Percentiles rank a stretch among this genome's conserved stretches.
Evolutionary conservation across 2,797 vertebrate species (phyloP).

Genomic region (Chrysolophus pictus): DNA sequence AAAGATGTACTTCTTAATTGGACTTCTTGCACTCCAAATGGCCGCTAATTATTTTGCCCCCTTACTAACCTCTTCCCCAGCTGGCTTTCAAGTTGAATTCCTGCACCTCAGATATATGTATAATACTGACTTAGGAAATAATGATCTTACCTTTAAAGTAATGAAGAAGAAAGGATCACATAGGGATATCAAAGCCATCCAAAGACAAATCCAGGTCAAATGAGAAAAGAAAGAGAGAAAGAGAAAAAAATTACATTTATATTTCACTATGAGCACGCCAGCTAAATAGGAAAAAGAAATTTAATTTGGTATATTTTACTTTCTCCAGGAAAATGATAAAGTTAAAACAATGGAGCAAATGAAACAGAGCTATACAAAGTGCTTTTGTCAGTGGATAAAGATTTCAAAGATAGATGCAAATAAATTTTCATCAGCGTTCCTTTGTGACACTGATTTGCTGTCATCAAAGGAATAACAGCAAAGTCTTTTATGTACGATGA

Average conservation of each 20-base stretch:
- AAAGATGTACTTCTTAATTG: not conserved
- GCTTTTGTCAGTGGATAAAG: constrained; percentile 26
- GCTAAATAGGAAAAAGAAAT: not conserved
- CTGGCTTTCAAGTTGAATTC: constrained; percentile 3
- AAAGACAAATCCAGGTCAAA: constrained; percentile 49
- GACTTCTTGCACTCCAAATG: not conserved
- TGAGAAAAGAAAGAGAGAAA: not conserved
- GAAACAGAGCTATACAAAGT: not conserved
- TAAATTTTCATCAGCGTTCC: constrained; percentile 12
- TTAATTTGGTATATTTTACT: not conserved
- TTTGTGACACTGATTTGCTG: not conserved
- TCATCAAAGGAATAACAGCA: not conserved
- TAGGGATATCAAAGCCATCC: constrained; percentile 46
- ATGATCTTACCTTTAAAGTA: constrained; percentile 61
- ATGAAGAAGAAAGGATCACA: constrained; percentile 16
- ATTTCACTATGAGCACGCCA: not conserved
- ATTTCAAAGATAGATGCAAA: constrained; percentile 37
- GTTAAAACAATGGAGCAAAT: constrained; percentile 25
- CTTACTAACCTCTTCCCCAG: not conserved
- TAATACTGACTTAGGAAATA: constrained; percentile 5
- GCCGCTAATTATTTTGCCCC: not conserved
- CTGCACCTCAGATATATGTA: not conserved
- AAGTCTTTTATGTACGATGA: not conserved
- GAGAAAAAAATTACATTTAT: constrained; percentile 40
- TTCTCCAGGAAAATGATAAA: constrained; percentile 13